Base-by-base conservation (phyloP, 2,888 invertebrate species). In the Zeuzera pyrina region DNA sequence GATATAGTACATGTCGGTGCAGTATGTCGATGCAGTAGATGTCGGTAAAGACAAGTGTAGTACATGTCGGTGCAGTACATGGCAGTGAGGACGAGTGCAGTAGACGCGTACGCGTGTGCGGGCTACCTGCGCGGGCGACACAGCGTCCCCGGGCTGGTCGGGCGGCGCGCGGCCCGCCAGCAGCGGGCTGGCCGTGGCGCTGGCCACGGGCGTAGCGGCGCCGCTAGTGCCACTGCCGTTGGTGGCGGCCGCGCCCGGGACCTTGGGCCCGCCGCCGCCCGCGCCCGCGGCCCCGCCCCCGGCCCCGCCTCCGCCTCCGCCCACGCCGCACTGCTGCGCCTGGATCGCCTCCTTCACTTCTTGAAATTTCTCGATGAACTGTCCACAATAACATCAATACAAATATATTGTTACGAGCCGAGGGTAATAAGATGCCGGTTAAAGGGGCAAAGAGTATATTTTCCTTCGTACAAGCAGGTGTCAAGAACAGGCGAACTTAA, bases 361-460 rank as follows among this genome's bases (percentile, higher is more conserved):
- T 85, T 97, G 95, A 76, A 98, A 98, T 78, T 98, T 97, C 72
- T 98, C 97, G 53, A 97, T 96, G 81, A 98, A 98, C 94, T 95
- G 83, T n/a, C 19, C 5, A 19, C 19, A 19, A 8, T 6, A 19
- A 19, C 8, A n/a, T n/a, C n/a, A n/a, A n/a, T n/a, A n/a, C n/a
- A n/a, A n/a, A n/a, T n/a, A n/a, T n/a, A n/a, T n/a, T n/a, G n/a
- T n/a, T n/a, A n/a, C n/a, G n/a, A n/a, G n/a, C n/a, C n/a, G n/a
- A n/a, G n/a, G n/a, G n/a, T n/a, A n/a, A n/a, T n/a, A n/a, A n/a
- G n/a, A n/a, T n/a, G n/a, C n/a, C n/a, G n/a, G n/a, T n/a, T n/a
- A n/a, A n/a, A n/a, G n/a, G n/a, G n/a, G n/a, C n/a, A n/a, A n/a
- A n/a, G n/a, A n/a, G n/a, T n/a, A n/a, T n/a, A n/a, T n/a, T n/a